Evolutionary conservation across 2,113 vertebrate genomes (phyloP), one percentile per base, ranked within the genome.

Genomic region (Gnathonemus longibarbis): DNA sequence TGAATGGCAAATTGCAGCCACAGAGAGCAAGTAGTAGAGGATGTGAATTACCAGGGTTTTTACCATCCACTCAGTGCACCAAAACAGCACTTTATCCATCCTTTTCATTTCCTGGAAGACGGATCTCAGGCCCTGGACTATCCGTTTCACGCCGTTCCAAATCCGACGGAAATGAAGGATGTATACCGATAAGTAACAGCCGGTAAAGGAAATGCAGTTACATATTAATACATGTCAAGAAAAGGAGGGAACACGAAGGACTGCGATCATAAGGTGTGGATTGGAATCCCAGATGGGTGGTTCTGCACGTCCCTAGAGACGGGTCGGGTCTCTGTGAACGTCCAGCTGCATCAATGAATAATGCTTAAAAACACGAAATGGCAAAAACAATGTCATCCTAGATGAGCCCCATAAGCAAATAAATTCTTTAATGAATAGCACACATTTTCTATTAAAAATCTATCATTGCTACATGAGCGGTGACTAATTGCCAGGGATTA

Each of bases 381-480:
- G 62, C 3, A 31, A 70, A 31, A 70, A 31, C 62, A 70, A 49
- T 53, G 85, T 53, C 85, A 53, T 53, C 15, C 50, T 53, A 11
- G 27, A 53, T 39, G 27, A 87, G 50, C 10, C 21, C n/a, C n/a
- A 35, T 87, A 56, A 52, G 48, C 50, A 53, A 87, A 56, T 56
- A 53, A 52, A 52, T 87, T 15, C 19, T 35, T 19, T 35, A 35
- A 35, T 56, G 49, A 87, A 39, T 19, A 87, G 27, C 50, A 27
- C 50, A 56, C 49, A 24, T n/a, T 87, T 87, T 56, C 15, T 87
- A 52, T 27, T 53, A 84, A 84, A 84, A 84, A 84, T 84, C 45
- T 48, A 87, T 87, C 84, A 50, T n/a, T 35, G 84, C 27, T 53
- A 11, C 49, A 21, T 52, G 46, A 87, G 13, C 27, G 0, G 49